These are phyloP conservation scores for Hozukius guyotensis DNA, from an alignment of 2,797 vertebrate species.

Conservation along the genomic window DNA sequence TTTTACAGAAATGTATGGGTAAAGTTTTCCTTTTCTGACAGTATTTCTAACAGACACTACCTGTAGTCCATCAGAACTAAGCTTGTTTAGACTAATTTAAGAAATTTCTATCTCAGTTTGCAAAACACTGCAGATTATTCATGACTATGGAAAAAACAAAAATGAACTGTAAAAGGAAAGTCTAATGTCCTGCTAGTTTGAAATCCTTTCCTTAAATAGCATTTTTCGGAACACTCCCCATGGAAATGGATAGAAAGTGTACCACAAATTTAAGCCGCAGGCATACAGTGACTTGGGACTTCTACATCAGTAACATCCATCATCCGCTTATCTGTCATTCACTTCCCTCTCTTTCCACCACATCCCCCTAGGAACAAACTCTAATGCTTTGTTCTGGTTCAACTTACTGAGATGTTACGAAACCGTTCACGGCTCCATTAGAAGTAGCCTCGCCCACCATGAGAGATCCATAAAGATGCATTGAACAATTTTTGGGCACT, in stretches of 20 bases:
- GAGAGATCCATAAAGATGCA: not conserved
- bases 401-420: conserved; percentile 8
- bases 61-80: not conserved
- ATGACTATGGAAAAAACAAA: not conserved
- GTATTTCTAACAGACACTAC: not conserved
- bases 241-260: not conserved
- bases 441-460: not conserved
- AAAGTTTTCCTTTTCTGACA: not conserved
- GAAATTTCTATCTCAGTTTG: not conserved
- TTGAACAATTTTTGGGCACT: not conserved
- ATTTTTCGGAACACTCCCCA: not conserved
- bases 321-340: conserved; percentile 14
- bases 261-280: not conserved
- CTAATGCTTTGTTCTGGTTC: not conserved
- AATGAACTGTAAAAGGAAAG: not conserved
- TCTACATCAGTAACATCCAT: not conserved
- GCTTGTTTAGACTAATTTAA: not conserved
- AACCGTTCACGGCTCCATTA: conserved; percentile 15
- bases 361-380: not conserved
- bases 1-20: not conserved
- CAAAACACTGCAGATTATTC: not conserved
- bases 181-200: not conserved
- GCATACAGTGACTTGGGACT: not conserved
- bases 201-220: not conserved
- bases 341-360: not conserved